Evolutionary conservation across 1,140 invertebrate genomes (phyloP), one percentile per base, ranked within the genome.

Genomic region (Doryteuthis pealeii): DNA sequence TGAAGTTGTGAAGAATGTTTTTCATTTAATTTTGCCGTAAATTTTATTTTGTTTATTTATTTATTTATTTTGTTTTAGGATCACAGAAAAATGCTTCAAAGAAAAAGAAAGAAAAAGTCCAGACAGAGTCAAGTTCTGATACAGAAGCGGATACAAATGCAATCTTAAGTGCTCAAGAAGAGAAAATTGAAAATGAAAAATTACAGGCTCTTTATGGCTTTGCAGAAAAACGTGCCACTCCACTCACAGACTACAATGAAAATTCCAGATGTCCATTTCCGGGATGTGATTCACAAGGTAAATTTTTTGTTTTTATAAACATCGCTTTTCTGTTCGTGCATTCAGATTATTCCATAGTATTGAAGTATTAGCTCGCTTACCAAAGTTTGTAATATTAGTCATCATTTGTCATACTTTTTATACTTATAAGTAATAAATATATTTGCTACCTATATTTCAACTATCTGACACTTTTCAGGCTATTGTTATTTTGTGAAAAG

Each of bases 271-370:
- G 96, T 89, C 94, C 94, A 0, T 89, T 98, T 18, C 92, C 95
- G 74, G 92, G 92, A 5, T 98, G 96, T 87, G 93, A 97, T 86
- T 97, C 96, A 30, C 85, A 82, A 85, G 87, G 87, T 87, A 74
- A 73, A 22, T 40, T 32, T 68, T 35, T 15, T 26, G 32, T 71
- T 26, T 73, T 1, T 58, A 58, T 49, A 49, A 10, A 49, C 18
- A 49, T 49, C n/a, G n/a, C n/a, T n/a, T n/a, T n/a, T n/a, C n/a
- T n/a, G n/a, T n/a, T n/a, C n/a, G n/a, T n/a, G n/a, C n/a, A n/a
- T n/a, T n/a, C n/a, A n/a, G n/a, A n/a, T n/a, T n/a, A n/a, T n/a
- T n/a, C n/a, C n/a, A n/a, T 40, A 33, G n/a, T 72, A 8, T 35
- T 74, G 10, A n/a, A n/a, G n/a, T n/a, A n/a, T n/a, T n/a, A n/a